A percentile compares a stretch with the other conserved stretches of the same genome.
Conservation (phyloP, 2,113 vertebrate genomes). For the Panthera tigris region DNA sequence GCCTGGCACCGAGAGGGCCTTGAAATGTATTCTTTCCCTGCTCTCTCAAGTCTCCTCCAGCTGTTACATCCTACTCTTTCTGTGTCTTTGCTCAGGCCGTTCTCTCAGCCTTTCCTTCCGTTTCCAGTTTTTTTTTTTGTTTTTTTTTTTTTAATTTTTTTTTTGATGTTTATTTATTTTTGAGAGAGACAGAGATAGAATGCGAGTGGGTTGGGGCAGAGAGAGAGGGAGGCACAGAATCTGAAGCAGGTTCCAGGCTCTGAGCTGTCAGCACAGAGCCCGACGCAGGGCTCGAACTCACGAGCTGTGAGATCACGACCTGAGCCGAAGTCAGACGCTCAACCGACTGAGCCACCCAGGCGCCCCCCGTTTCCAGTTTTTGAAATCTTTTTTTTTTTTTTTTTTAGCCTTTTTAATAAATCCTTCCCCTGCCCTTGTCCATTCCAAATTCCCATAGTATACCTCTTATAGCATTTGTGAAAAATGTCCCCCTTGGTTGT, state of each 20-base stretch:
- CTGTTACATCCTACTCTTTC: not conserved
- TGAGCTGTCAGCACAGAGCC: too few relatives aligned
- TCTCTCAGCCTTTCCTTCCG: conserved; percentile 17
- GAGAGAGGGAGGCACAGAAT: too few relatives aligned
- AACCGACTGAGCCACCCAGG: too few relatives aligned
- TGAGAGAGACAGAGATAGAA: too few relatives aligned
- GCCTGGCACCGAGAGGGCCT: not conserved
- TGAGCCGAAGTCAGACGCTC: too few relatives aligned
- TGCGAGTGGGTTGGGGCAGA: too few relatives aligned
- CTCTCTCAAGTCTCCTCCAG: not conserved
- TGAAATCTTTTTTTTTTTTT: not conserved
- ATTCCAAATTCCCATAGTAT: not conserved
- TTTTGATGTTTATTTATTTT: too few relatives aligned
- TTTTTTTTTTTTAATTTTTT: not conserved
- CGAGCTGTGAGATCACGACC: too few relatives aligned
- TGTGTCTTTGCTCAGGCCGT: not conserved
- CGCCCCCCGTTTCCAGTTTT: not conserved
- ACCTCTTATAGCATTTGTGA: not conserved
- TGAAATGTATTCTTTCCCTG: not conserved
- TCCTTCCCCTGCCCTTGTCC: not conserved
- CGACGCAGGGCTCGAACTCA: too few relatives aligned
- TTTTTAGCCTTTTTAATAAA: conserved; percentile 37
- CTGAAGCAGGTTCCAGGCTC: too few relatives aligned
- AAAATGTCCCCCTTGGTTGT: not conserved
- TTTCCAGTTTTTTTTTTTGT: not conserved